Evolutionary conservation across 2,797 vertebrate genomes (phyloP).

Genomic region (Chelon labrosus): DNA sequence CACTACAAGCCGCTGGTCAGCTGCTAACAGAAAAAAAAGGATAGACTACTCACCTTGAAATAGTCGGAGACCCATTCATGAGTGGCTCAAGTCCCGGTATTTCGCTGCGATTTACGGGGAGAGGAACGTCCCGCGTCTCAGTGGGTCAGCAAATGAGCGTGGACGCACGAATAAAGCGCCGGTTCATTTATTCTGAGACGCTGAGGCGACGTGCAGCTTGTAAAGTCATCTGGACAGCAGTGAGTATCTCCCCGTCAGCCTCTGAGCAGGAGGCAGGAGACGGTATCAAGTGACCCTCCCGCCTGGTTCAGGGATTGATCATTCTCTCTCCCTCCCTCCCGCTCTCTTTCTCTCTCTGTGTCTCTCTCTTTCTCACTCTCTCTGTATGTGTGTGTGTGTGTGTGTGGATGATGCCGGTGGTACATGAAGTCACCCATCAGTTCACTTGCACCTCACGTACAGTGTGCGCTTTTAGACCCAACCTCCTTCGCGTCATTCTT

Average conservation of each 20-base stretch:
- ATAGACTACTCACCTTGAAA: slow-evolving; percentile 76
- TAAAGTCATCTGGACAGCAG: slow-evolving; percentile 61
- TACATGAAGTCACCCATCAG: slow-evolving; percentile 79
- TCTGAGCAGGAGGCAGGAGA: slow-evolving; percentile 56
- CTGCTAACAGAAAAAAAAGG: neutral
- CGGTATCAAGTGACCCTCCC: slow-evolving; percentile 60
- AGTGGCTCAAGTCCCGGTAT: slow-evolving; percentile 45
- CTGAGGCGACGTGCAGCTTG: slow-evolving; percentile 36
- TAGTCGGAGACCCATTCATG: slow-evolving; percentile 62
- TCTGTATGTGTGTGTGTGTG: neutral
- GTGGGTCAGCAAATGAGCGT: slow-evolving; percentile 21
- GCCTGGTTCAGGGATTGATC: slow-evolving; percentile 62
- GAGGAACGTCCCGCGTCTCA: slow-evolving; percentile 32
- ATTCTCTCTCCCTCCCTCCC: slow-evolving; percentile 23
- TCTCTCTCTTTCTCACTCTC: slow-evolving; percentile 28
- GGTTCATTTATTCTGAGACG: slow-evolving; percentile 35
- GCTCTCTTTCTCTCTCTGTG: slow-evolving; percentile 29
- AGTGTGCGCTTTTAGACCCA: slow-evolving; percentile 68
- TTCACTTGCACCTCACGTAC: slow-evolving; percentile 84
- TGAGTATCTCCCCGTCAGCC: slow-evolving; percentile 51
- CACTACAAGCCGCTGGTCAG: slow-evolving; percentile 20
- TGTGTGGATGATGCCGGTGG: slow-evolving; percentile 40
- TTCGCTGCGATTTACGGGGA: slow-evolving; percentile 8
- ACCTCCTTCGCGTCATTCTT: slow-evolving; percentile 74
- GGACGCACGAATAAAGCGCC: slow-evolving; percentile 25